These are phyloP conservation scores for Pocillopora meandrina DNA, from an alignment of 92 coral and sea anemone species.

Conservation along the genomic window DNA sequence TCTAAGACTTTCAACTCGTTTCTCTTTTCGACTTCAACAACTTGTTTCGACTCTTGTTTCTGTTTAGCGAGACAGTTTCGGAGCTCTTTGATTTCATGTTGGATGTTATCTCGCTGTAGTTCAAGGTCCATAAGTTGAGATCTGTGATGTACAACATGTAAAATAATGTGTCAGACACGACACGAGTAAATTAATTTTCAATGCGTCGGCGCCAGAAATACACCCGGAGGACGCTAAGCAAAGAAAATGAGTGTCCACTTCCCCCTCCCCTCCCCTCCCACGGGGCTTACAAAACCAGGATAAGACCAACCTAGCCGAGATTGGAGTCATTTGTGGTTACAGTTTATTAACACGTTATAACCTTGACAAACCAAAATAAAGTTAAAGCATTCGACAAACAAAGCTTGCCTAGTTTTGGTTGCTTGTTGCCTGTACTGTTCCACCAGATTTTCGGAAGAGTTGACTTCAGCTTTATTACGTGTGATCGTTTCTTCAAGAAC, in stretches of 20 bases:
- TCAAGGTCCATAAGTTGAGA: slow-evolving; percentile 93
- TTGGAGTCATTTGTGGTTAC: too few species aligned
- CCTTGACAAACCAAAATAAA: too few species aligned
- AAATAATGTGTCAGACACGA: background rate
- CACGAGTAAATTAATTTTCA: too few species aligned
- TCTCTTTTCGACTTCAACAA: slow-evolving; percentile 72
- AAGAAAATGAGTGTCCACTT: too few species aligned
- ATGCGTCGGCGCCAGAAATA: too few species aligned
- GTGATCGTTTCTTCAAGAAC: slow-evolving; percentile 74
- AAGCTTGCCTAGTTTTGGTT: slow-evolving; percentile 85
- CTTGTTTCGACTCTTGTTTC: slow-evolving; percentile 75
- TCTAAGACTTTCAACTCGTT: slow-evolving; percentile 81
- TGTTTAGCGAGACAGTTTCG: slow-evolving; percentile 62
- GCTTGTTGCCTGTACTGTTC: slow-evolving; percentile 97
- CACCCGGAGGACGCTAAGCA: too few species aligned
- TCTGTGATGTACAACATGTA: slow-evolving; percentile 33
- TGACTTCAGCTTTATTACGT: slow-evolving; percentile 86
- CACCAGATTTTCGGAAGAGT: slow-evolving; percentile 85
- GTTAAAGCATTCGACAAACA: too few species aligned
- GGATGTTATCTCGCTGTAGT: slow-evolving; percentile 72
- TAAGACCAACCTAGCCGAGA: too few species aligned
- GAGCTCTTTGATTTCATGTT: slow-evolving; percentile 82
- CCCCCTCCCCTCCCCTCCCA: too few species aligned
- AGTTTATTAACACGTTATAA: too few species aligned
- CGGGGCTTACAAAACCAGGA: too few species aligned